Evolutionary conservation across 1,140 invertebrate genomes (phyloP), one percentile per base, ranked within the genome.

Genomic region (Varroa destructor): DNA sequence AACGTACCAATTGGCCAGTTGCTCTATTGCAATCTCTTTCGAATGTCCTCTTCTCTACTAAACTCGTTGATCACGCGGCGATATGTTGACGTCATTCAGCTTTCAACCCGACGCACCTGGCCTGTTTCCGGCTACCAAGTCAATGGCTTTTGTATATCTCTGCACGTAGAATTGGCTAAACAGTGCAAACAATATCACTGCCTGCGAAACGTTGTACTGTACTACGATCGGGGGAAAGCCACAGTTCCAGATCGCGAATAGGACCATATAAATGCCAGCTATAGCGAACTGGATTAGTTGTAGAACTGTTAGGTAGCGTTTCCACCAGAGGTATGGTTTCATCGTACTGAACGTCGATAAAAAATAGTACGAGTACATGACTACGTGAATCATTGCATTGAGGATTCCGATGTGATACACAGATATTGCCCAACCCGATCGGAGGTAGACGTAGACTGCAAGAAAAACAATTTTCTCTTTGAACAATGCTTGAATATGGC

Each of bases 281-380:
- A 71, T 71, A 6, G 56, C 55, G 54, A 71, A 71, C 54, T 71
- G 71, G 37, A 83, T 81, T 78, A 86, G 77, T 76, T 92, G 90
- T 43, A 93, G 80, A 67, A 88, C 87, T 0, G 93, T 96, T 67
- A 95, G 83, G 78, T 94, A 92, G 77, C 89, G 91, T 79, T 95
- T 95, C 90, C 90, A 96, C 90, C 90, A 93, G 0, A 94, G 81
- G 77, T 88, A 93, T 77, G 87, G 87, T 77, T 85, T 82, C 42
- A 92, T 82, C 0, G 90, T 89, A n/a, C 90, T 91, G 73, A 92
- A 82, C 0, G 90, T 88, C 1, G 90, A 85, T 10, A 94, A 79
- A 0, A 88, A 87, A 79, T 95, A 96, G 79, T 96, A 96, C 1
- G 86, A 84, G 78, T 96, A 95, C 91, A 96, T 94, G 36, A 95